Evolutionary conservation across 2,888 invertebrate genomes (phyloP).

Genomic region (Dasysyrphus albostriatus): DNA sequence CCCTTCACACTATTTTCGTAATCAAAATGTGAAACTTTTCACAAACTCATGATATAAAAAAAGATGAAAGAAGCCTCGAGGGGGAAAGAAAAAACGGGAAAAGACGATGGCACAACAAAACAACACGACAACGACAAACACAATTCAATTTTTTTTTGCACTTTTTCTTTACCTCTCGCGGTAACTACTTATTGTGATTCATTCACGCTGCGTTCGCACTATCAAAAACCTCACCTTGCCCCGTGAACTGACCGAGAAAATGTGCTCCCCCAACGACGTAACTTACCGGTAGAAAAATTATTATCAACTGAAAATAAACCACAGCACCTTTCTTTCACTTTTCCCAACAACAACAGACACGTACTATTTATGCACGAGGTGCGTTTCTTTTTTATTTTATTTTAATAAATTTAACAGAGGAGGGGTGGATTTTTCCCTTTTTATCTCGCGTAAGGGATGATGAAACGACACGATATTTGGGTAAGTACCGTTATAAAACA

Average conservation of each 20-base stretch:
- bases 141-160: slow-evolving; percentile 11
- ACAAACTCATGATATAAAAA: slow-evolving; percentile 52
- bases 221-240: slow-evolving; percentile 16
- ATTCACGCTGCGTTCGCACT: slow-evolving; percentile 45
- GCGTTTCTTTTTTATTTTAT: slow-evolving; percentile 8
- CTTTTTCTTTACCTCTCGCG: slow-evolving; percentile 24
- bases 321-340: slow-evolving; percentile 4
- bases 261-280: background rate
- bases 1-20: slow-evolving; percentile 64
- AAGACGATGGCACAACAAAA: slow-evolving; percentile 36
- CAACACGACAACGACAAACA: slow-evolving; percentile 2
- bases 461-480: slow-evolving; percentile 7
- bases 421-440: slow-evolving; percentile 5
- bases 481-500: slow-evolving; percentile 1
- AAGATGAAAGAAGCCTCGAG: background rate
- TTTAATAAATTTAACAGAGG: background rate
- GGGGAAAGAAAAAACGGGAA: background rate
- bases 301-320: slow-evolving; percentile 52
- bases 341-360: background rate
- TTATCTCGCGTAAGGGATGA: slow-evolving; percentile 54
- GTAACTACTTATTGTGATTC: slow-evolving; percentile 43
- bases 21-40: slow-evolving; percentile 71
- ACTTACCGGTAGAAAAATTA: slow-evolving; percentile 4
- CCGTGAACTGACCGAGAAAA: background rate
- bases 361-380: slow-evolving; percentile 34